phyloP scores from a whole-genome alignment of 2,113 vertebrate genomes.

The Pteropus alecto region DNA sequence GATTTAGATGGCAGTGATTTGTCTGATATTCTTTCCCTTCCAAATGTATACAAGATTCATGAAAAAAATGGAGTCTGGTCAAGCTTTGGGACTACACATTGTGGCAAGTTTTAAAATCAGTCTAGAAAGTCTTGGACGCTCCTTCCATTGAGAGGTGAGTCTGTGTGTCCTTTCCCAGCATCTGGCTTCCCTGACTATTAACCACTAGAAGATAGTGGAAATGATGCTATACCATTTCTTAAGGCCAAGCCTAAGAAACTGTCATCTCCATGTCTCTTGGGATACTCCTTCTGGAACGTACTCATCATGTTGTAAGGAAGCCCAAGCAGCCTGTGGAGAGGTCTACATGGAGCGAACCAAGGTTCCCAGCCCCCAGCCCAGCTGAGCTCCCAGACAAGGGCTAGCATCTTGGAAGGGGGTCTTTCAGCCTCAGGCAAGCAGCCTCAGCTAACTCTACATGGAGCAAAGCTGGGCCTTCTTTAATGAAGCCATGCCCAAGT shows the following conservation, averaged over 20 bases:
- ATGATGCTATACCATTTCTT: background rate
- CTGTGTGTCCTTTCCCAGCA: background rate
- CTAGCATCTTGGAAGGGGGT: background rate
- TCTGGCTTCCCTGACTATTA: background rate
- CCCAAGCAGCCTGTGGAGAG: background rate
- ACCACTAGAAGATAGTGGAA: background rate
- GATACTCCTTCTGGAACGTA: background rate
- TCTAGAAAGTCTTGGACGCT: background rate
- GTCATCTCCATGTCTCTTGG: background rate
- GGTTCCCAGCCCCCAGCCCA: background rate
- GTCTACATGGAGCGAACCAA: background rate
- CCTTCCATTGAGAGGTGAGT: background rate
- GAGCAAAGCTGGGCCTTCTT: background rate
- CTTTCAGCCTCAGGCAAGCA: background rate
- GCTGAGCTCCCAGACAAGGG: background rate
- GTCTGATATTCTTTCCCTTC: background rate
- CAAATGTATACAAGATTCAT: background rate
- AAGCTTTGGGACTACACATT: background rate
- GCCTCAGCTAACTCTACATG: background rate
- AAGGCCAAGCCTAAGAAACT: background rate
- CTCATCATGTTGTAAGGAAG: background rate
- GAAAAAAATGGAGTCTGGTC: background rate
- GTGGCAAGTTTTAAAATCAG: background rate
- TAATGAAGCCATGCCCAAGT: background rate
- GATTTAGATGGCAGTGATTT: background rate